Conservation (phyloP, 2,888 invertebrate genomes). For the Pseudococcus longispinus region DNA sequence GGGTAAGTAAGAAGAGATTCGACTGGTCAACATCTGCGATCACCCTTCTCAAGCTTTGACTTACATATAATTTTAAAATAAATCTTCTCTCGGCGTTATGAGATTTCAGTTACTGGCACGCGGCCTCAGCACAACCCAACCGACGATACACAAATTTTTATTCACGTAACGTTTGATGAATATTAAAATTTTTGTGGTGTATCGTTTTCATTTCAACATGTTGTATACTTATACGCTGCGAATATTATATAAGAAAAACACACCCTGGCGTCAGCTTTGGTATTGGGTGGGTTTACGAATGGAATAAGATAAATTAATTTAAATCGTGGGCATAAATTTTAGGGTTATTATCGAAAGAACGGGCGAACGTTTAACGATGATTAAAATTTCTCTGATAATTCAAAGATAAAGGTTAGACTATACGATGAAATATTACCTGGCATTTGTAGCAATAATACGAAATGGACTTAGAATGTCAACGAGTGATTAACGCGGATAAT, state of each 20-base stretch:
- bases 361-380: background rate
- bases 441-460: background rate
- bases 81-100: slow-evolving; percentile 39
- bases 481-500: slow-evolving; percentile 17
- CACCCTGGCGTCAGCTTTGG: background rate
- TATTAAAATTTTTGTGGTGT: slow-evolving; percentile 11
- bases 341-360: background rate
- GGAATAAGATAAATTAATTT: slow-evolving; percentile 22
- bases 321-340: slow-evolving; percentile 8
- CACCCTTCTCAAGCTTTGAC: slow-evolving; percentile 46
- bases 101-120: slow-evolving; percentile 19
- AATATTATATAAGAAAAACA: slow-evolving; percentile 26
- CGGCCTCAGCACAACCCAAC: background rate
- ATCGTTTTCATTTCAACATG: background rate
- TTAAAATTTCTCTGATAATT: slow-evolving; percentile 19
- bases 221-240: background rate
- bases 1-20: slow-evolving; percentile 38
- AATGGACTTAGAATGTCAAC: slow-evolving; percentile 18
- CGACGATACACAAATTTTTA: slow-evolving; percentile 38
- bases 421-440: slow-evolving; percentile 1
- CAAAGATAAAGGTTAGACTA: slow-evolving; percentile 22
- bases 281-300: background rate
- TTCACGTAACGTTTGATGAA: slow-evolving; percentile 46
- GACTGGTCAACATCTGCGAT: slow-evolving; percentile 54
- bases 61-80: slow-evolving; percentile 44